These are phyloP conservation scores for Microcebus lehilahytsara DNA, from an alignment of 2,113 vertebrate species.

Conservation along the genomic window DNA sequence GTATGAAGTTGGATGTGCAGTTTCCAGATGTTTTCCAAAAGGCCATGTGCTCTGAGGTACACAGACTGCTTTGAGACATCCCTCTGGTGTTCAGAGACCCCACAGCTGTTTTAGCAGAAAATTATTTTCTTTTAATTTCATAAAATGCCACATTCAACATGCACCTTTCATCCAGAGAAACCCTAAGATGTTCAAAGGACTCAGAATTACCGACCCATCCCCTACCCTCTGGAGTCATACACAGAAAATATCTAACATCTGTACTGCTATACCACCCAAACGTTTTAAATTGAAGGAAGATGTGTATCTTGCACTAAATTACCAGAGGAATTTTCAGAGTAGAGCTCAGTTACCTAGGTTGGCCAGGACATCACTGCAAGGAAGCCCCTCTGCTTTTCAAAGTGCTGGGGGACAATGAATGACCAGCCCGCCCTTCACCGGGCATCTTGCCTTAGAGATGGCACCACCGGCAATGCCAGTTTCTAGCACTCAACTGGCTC, in stretches of 20 bases:
- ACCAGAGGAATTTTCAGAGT: slow-evolving; percentile 45
- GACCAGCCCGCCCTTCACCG: background rate
- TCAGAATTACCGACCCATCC: background rate
- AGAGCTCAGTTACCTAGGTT: slow-evolving; percentile 29
- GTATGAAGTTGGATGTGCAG: slow-evolving; percentile 6
- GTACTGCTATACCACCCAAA: slow-evolving; percentile 68
- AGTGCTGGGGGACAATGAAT: fast-evolving
- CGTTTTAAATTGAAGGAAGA: slow-evolving; percentile 71
- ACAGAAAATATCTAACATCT: slow-evolving; percentile 73
- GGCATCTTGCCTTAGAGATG: background rate
- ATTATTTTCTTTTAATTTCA: slow-evolving; percentile 73
- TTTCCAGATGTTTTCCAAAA: slow-evolving; percentile 72
- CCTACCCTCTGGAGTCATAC: slow-evolving; percentile 41
- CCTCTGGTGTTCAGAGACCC: slow-evolving; percentile 24
- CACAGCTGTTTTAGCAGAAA: slow-evolving; percentile 58
- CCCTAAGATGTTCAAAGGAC: slow-evolving; percentile 73
- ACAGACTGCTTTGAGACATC: background rate
- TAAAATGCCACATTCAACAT: slow-evolving; percentile 52
- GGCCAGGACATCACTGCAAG: background rate
- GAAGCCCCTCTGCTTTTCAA: background rate
- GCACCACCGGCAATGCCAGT: background rate
- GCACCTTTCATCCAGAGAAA: slow-evolving; percentile 71
- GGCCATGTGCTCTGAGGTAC: background rate
- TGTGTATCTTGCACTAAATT: slow-evolving; percentile 67
- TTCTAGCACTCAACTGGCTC: background rate